Percentiles rank a stretch among this genome's conserved stretches.
phyloP scores from a whole-genome alignment of 1,140 invertebrate species.

The Zophobas morio region DNA sequence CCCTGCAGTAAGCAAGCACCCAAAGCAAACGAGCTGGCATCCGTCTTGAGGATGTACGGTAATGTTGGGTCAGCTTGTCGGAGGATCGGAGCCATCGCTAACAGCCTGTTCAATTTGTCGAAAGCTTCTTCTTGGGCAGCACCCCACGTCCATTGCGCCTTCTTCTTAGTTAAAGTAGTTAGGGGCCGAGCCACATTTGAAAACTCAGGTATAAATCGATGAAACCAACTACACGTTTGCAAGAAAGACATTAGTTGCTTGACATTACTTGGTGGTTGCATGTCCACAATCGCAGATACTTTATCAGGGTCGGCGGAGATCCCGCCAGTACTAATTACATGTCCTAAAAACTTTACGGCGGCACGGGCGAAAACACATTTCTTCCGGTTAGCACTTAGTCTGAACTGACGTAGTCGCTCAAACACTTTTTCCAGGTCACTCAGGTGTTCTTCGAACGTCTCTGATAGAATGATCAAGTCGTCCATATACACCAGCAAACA shows the following conservation, averaged over 20 bases:
- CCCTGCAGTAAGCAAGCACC: conserved; percentile 65
- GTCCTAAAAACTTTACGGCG: conserved; percentile 67
- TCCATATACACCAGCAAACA: conserved; percentile 65
- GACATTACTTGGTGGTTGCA: conserved; percentile 60
- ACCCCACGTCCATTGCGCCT: not conserved
- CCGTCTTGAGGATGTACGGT: conserved; percentile 60
- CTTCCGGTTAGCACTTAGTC: conserved; percentile 62
- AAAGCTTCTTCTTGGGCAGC: conserved; percentile 10
- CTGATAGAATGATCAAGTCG: conserved; percentile 66
- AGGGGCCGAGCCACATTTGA: not conserved
- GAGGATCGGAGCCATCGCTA: conserved; percentile 45
- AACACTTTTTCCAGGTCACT: conserved; percentile 64
- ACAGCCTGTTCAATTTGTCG: conserved; percentile 19
- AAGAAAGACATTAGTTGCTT: conserved; percentile 51
- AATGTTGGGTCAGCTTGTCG: conserved; percentile 57
- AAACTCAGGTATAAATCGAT: conserved; percentile 2
- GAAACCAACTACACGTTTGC: conserved; percentile 18
- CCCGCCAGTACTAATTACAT: conserved; percentile 63
- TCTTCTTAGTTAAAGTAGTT: not conserved
- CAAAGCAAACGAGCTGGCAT: conserved; percentile 62
- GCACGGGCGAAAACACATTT: conserved; percentile 66
- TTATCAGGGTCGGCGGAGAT: conserved; percentile 64
- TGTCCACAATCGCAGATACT: conserved; percentile 61
- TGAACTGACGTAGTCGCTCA: conserved; percentile 59
- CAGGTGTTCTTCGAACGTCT: conserved; percentile 65